Conservation (phyloP, 2,113 vertebrate genomes). For the Ptilorrhoa leucosticta region DNA sequence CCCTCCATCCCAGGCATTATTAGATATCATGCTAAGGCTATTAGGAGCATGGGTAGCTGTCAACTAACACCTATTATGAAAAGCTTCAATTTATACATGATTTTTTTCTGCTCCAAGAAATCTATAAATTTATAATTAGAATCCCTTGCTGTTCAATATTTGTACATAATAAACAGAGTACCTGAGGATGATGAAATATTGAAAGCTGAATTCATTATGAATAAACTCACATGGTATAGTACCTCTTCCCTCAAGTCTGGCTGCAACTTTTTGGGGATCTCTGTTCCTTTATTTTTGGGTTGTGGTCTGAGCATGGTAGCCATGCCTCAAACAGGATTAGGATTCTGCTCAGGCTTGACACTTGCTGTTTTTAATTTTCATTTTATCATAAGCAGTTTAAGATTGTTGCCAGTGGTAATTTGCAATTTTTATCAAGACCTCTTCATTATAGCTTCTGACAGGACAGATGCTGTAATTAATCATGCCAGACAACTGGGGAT, state of each 20-base stretch:
- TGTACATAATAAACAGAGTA: slow-evolving; percentile 87
- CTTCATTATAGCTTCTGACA: slow-evolving; percentile 96
- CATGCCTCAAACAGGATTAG: slow-evolving; percentile 78
- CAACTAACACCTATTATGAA: slow-evolving; percentile 64
- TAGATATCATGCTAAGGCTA: slow-evolving; percentile 5
- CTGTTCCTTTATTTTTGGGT: slow-evolving; percentile 66
- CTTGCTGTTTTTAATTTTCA: slow-evolving; percentile 99
- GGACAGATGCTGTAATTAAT: slow-evolving; percentile 99
- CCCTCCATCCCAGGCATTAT: background rate
- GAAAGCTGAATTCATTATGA: slow-evolving; percentile 87
- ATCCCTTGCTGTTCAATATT: slow-evolving; percentile 86
- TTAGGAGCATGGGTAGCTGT: slow-evolving; percentile 59
- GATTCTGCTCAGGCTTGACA: slow-evolving; percentile 90
- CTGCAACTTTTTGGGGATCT: slow-evolving; percentile 76
- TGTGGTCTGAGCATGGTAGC: slow-evolving; percentile 73
- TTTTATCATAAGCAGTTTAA: slow-evolving; percentile 99
- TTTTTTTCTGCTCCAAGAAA: slow-evolving; percentile 68
- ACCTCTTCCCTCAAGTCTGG: slow-evolving; percentile 83
- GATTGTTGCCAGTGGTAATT: slow-evolving; percentile 97
- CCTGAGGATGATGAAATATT: slow-evolving; percentile 85
- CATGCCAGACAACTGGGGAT: slow-evolving; percentile 90
- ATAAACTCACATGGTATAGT: slow-evolving; percentile 77
- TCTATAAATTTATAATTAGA: slow-evolving; percentile 78
- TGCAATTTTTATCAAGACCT: slow-evolving; percentile 97
- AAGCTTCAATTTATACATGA: slow-evolving; percentile 63